Base-by-base conservation (phyloP, 2,797 vertebrate species). In the Sebastes cheni region DNA sequence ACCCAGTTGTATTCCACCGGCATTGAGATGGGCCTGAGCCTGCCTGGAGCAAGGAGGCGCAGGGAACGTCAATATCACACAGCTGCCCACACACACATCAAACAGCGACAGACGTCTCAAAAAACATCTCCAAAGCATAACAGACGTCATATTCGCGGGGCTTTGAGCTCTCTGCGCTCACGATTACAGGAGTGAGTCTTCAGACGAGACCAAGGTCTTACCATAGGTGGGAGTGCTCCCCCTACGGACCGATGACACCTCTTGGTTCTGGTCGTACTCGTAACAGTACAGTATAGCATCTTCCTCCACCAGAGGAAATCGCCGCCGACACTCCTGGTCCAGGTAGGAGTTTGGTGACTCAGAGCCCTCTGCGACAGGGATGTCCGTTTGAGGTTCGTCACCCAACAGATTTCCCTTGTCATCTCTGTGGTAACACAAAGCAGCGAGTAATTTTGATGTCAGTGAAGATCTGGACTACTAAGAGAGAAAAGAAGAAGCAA, bases 1-100 rank as follows among this genome's bases (percentile, higher is more conserved):
- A 97, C 98, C 98, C 99, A 99, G 95, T 98, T 99, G 96, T 98
- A 99, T 94, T 99, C 98, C 92, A 99, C 97, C 77, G 99, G 99
- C 99, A 99, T 99, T 88, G 99, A 99, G 94, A 99, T 99, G 92
- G 99, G 99, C 89, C 99, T 97, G 89, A 99, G 96, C 91, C 98
- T 98, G 91, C 98, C 98, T 99, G 95, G 42, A 90, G 91, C 79
- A 75, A 87, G 77, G 74, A 90, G 81, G 77, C 68, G 79, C 75
- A 80, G 39, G 75, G 62, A 83, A 77, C n/a, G 70, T 91, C 81
- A 88, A 80, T 84, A 86, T 86, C n/a, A 82, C 76, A 88, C 80
- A 71, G 71, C 70, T 79, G 81, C 83, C 83, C 78, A 66, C 86
- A 29, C 82, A 67, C 50, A 72, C 64, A 71, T 73, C 62, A 82